Evolutionary conservation across 2,113 vertebrate species (phyloP), one percentile per base, ranked within the genome.

Genomic region (Actenoides lindsayi): DNA sequence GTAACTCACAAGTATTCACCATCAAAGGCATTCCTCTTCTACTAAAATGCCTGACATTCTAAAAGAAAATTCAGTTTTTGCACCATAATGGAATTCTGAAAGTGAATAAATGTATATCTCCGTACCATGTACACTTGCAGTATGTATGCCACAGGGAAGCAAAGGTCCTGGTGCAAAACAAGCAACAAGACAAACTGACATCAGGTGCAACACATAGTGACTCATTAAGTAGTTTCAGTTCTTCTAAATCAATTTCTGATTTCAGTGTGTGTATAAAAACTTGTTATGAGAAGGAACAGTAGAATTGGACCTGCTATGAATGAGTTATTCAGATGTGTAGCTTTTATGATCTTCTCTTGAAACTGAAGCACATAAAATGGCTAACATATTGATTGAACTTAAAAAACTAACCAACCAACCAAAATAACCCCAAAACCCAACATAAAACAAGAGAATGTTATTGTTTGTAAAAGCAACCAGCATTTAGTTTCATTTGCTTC

Each of bases 111-210:
- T 24, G 5, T 64, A 8, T 59, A 27, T 10, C 7, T 77, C 14
- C 21, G 0, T 21, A 60, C 31, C 16, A 9, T 6, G 5, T 39
- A 28, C 23, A 56, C 30, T 21, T 0, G 0, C 2, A 31, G 18
- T 33, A 19, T 25, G 13, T 19, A 24, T 15, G 30, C 33, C 42
- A 10, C 17, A 53, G 54, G 27, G 42, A 91, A 76, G 5, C 5
- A 93, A 68, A 25, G 9, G 31, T 54, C 8, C 69, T 51, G 35
- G 33, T 65, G 30, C 19, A 68, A 79, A 91, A 59, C 9, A 79
- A 30, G 41, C 27, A 70, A 30, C 9, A 57, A 51, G 46, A 79
- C 31, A 87, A 81, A 83, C 37, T n/a, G 51, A 51, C 16, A 44
- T 24, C 10, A 85, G 11, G 13, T 76, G 16, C 13, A 83, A 57